phyloP scores from a whole-genome alignment of 2,113 vertebrate genomes.

The Thamnaconus septentrionalis region DNA sequence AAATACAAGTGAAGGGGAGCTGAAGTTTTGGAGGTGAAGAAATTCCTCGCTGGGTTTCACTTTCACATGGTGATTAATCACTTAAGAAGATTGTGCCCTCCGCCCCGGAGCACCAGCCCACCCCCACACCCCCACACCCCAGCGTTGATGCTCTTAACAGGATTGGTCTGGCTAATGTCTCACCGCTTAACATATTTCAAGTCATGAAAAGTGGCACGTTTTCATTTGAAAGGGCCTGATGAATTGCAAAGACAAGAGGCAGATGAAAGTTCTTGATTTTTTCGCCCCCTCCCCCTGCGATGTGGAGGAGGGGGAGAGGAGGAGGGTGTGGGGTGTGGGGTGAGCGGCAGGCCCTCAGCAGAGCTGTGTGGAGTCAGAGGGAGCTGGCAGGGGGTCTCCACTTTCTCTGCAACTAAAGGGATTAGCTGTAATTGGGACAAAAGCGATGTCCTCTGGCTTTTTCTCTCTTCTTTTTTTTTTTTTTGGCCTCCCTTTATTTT shows the following conservation, averaged over 20 bases:
- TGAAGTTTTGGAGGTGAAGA: constrained; percentile 48
- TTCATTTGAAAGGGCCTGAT: constrained; percentile 69
- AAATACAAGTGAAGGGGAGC: constrained; percentile 20
- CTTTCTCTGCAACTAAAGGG: constrained; percentile 65
- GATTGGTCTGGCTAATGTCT: constrained; percentile 75
- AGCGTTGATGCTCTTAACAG: constrained; percentile 65
- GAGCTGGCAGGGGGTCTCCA: constrained; percentile 50
- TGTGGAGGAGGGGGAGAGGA: not conserved
- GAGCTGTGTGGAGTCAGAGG: constrained; percentile 27
- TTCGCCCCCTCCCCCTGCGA: constrained; percentile 3
- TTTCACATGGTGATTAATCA: constrained; percentile 79
- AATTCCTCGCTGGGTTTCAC: constrained; percentile 63
- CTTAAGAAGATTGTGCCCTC: constrained; percentile 71
- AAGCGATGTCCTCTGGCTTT: constrained; percentile 50
- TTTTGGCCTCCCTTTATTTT: constrained; percentile 9
- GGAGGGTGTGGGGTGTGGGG: not conserved
- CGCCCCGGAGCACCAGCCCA: not conserved
- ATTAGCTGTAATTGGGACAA: constrained; percentile 70
- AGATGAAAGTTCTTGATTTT: constrained; percentile 64
- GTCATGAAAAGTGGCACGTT: constrained; percentile 62
- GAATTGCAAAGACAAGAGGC: constrained; percentile 65
- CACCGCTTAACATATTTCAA: constrained; percentile 59
- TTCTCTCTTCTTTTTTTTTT: not conserved
- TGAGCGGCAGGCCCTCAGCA: constrained; percentile 15
- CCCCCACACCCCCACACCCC: not conserved